phyloP scores from a whole-genome alignment of 1,140 invertebrate genomes.

The Bombus pyrosoma region DNA sequence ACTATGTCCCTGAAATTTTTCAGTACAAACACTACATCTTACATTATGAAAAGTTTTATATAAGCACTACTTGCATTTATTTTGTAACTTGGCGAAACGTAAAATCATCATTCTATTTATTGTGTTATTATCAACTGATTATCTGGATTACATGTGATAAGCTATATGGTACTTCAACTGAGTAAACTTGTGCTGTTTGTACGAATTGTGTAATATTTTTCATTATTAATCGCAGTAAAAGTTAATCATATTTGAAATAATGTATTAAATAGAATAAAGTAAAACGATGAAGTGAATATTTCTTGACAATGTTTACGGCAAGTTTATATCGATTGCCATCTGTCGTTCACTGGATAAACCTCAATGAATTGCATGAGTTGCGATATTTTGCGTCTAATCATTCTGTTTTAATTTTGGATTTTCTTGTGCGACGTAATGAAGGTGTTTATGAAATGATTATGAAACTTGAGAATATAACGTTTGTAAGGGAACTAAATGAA shows the following conservation, averaged over 20 bases:
- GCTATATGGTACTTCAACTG: background rate
- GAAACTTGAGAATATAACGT: background rate
- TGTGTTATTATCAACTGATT: background rate
- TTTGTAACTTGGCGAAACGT: background rate
- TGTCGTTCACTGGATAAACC: constrained; percentile 25
- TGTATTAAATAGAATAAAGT: background rate
- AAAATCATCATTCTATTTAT: background rate
- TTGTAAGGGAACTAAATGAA: background rate
- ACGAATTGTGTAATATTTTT: background rate
- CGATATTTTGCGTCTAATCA: background rate
- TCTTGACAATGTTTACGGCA: background rate
- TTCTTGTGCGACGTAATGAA: background rate
- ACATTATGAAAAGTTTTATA: background rate
- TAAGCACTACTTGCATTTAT: background rate
- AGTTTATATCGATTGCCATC: constrained; percentile 41
- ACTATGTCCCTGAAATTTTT: constrained; percentile 46
- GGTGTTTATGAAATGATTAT: background rate
- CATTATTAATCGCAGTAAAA: too few relatives aligned
- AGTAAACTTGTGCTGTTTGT: background rate
- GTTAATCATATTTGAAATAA: background rate
- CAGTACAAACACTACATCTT: background rate
- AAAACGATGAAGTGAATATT: background rate
- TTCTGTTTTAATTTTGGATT: background rate
- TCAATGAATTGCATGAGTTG: background rate
- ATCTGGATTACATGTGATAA: background rate